phyloP scores from a whole-genome alignment of 2,888 invertebrate genomes.

The Tenodera sinensis region DNA sequence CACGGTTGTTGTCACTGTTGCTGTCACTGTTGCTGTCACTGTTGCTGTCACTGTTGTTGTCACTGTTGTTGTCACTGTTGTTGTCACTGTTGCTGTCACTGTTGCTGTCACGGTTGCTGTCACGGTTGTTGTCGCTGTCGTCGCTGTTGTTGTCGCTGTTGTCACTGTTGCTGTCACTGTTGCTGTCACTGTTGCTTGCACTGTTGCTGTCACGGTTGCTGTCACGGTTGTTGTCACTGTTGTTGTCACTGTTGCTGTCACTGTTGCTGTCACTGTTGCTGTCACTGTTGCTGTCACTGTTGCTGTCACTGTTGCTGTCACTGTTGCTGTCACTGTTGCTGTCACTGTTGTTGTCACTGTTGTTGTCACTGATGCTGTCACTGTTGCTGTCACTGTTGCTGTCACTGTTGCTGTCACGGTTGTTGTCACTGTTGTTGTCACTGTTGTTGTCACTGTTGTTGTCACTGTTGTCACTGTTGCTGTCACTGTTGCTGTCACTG shows the following conservation, averaged over 20 bases:
- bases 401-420: neutral
- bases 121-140: too few relatives aligned
- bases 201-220: too few relatives aligned
- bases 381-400: conserved; percentile 1
- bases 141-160: too few relatives aligned
- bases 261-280: conserved; percentile 6
- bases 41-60: neutral
- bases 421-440: neutral
- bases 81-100: neutral
- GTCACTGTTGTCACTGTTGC: neutral
- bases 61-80: neutral
- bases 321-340: conserved; percentile 9
- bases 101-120: neutral
- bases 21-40: neutral
- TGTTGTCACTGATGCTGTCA: too few relatives aligned
- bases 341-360: conserved; percentile 4
- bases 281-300: conserved; percentile 7
- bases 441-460: conserved; percentile 11
- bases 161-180: too few relatives aligned
- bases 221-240: too few relatives aligned
- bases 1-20: too few relatives aligned
- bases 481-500: conserved; percentile 6
- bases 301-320: neutral
- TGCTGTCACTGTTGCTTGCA: too few relatives aligned
- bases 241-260: neutral